Base-by-base conservation (phyloP, 2,113 vertebrate genomes). In the Oreocharis arfaki region DNA sequence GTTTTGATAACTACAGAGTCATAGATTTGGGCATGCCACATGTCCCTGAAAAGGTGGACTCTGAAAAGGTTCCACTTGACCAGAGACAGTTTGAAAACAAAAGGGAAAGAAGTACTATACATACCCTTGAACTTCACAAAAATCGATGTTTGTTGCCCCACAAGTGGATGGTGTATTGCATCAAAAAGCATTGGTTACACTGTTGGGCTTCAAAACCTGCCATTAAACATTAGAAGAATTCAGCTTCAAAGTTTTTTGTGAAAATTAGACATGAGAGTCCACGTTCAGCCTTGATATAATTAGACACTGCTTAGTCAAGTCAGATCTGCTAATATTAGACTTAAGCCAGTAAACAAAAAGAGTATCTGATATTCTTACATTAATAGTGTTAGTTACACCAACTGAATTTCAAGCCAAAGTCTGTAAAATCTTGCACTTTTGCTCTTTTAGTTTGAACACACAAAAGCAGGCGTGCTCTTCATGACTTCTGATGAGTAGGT, bases 391-490 rank as follows among this genome's bases (percentile, higher is more conserved):
- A 79, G 47, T 24, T 32, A 42, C 23, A 33, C 17, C 50, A 50
- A 19, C n/a, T 37, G 71, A 78, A 63, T 94, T 78, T 81, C 42
- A 89, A 78, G 8, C 9, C 67, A 4, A 50, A 77, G 5, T 52
- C 32, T 32, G 8, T 42, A 33, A 84, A 64, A 39, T 60, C 35
- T 77, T 52, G 26, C 9, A 9, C 18, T 52, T 59, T 1, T 0
- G 0, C 19, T 63, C 8, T 41, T 91, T 46, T 52, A 64, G 16
- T 70, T 39, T 71, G 37, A 89, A 14, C 42, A 37, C 68, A 21
- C 0, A 0, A 35, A 82, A 46, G 60, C 35, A 68, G 39, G 10
- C 0, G 0, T 59, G 33, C 3, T 39, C 11, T 70, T 81, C 11
- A 2, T 44, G 56, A 22, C 16, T 64, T 63, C 32, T 47, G 11